Percentiles rank a stretch among this genome's conserved stretches.
These are phyloP conservation scores for Germaria angustata DNA, from an alignment of 2,888 invertebrate genomes.

Conservation along the genomic window DNA sequence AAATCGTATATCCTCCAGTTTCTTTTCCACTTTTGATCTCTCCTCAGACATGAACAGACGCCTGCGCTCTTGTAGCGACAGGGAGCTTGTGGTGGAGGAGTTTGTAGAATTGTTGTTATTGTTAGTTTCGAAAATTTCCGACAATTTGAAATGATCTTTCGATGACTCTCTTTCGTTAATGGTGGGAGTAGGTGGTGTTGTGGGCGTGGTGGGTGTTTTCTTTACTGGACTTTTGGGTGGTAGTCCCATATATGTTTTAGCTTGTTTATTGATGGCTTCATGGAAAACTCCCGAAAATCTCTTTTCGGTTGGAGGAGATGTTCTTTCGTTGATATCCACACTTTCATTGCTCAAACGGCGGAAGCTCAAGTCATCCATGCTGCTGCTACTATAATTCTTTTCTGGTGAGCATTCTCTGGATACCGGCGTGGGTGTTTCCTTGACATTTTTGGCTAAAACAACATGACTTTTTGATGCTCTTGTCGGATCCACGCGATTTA, in stretches of 20 bases:
- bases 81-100: conserved; percentile 54
- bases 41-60: conserved; percentile 77
- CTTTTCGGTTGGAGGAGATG: conserved; percentile 70
- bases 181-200: conserved; percentile 63
- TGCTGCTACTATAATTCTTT: conserved; percentile 66
- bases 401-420: conserved; percentile 66
- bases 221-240: conserved; percentile 62
- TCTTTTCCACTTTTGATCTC: conserved; percentile 73
- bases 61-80: conserved; percentile 76
- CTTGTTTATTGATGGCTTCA: conserved; percentile 71
- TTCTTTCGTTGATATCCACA: conserved; percentile 77
- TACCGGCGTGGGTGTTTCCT: conserved; percentile 48
- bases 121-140: conserved; percentile 8
- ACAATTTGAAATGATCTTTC: conserved; percentile 57
- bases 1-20: conserved; percentile 73
- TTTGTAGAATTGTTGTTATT: conserved; percentile 11
- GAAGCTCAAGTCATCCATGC: conserved; percentile 74
- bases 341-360: conserved; percentile 80
- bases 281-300: conserved; percentile 51
- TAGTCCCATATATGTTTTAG: conserved; percentile 69
- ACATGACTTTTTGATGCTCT: conserved; percentile 82
- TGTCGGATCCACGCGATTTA: conserved; percentile 85
- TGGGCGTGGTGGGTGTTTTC: conserved; percentile 54
- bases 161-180: conserved; percentile 70
- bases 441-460: conserved; percentile 83